phyloP scores from a whole-genome alignment of 1,140 invertebrate genomes.

The Drosophila nigrodunni region DNA sequence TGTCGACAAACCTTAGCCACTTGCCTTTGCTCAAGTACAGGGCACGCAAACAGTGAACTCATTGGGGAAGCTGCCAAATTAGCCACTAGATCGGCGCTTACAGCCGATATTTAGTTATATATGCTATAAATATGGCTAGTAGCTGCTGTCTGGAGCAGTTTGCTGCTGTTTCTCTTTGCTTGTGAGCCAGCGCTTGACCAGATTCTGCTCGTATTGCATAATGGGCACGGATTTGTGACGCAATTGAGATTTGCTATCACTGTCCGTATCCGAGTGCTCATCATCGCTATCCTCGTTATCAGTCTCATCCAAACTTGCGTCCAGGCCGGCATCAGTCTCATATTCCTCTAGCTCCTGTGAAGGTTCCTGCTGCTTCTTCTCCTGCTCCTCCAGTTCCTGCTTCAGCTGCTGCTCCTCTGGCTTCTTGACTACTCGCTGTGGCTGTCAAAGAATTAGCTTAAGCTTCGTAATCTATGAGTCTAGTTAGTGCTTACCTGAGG shows the following conservation, averaged over 20 bases:
- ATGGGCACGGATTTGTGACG: constrained; percentile 31
- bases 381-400: neutral
- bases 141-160: neutral
- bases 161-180: neutral
- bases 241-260: constrained; percentile 32
- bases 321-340: constrained; percentile 59
- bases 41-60: no score
- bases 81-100: no score
- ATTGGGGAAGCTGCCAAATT: no score
- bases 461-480: neutral
- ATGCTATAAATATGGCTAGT: neutral
- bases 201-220: constrained; percentile 36
- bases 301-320: constrained; percentile 41
- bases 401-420: neutral
- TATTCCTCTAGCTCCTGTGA: constrained; percentile 31
- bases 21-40: no score
- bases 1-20: no score
- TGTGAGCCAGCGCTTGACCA: constrained; percentile 40
- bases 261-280: constrained; percentile 64
- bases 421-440: neutral
- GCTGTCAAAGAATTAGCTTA: neutral
- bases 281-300: constrained; percentile 52
- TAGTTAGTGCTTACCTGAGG: constrained; percentile 1
- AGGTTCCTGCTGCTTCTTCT: neutral
- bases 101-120: neutral